Evolutionary conservation across 1,140 invertebrate genomes (phyloP).

Genomic region (Drosophila ambigua): DNA sequence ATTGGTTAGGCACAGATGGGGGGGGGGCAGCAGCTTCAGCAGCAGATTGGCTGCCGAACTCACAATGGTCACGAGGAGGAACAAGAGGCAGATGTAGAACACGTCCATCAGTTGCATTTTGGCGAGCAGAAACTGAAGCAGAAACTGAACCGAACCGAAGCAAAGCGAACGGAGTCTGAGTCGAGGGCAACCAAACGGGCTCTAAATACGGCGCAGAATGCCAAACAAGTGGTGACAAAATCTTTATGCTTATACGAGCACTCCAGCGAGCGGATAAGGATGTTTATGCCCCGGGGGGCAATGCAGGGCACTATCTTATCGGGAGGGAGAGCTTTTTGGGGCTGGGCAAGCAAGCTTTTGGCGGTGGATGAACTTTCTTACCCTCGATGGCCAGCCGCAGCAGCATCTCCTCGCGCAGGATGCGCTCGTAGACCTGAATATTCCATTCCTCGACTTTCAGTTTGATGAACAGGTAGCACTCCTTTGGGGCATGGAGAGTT

Average conservation of each 20-base stretch:
- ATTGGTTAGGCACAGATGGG: neutral
- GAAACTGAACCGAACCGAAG: neutral
- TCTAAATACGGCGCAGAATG: slow-evolving; percentile 22
- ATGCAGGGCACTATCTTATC: slow-evolving; percentile 33
- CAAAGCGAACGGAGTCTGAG: slow-evolving; percentile 8
- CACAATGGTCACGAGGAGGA: slow-evolving; percentile 41
- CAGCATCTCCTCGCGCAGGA: slow-evolving; percentile 69
- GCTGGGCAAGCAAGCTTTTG: neutral
- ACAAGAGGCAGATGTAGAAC: slow-evolving; percentile 47
- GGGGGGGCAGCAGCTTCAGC: neutral
- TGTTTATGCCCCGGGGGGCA: slow-evolving; percentile 20
- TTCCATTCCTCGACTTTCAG: slow-evolving; percentile 67
- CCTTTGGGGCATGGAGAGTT: slow-evolving; percentile 25
- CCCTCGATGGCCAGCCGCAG: slow-evolving; percentile 62
- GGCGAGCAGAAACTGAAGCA: neutral
- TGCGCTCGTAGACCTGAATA: slow-evolving; percentile 46
- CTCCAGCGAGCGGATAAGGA: slow-evolving; percentile 1
- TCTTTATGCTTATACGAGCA: slow-evolving; percentile 16
- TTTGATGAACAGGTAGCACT: slow-evolving; percentile 62
- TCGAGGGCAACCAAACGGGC: slow-evolving; percentile 11
- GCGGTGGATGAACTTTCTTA: slow-evolving; percentile 44
- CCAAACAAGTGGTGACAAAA: slow-evolving; percentile 22
- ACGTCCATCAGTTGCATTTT: slow-evolving; percentile 45
- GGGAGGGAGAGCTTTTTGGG: slow-evolving; percentile 15
- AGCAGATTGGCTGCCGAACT: slow-evolving; percentile 6